Evolutionary conservation across 1,140 invertebrate genomes (phyloP).

Genomic region (Daktulosphaira vitifoliae): DNA sequence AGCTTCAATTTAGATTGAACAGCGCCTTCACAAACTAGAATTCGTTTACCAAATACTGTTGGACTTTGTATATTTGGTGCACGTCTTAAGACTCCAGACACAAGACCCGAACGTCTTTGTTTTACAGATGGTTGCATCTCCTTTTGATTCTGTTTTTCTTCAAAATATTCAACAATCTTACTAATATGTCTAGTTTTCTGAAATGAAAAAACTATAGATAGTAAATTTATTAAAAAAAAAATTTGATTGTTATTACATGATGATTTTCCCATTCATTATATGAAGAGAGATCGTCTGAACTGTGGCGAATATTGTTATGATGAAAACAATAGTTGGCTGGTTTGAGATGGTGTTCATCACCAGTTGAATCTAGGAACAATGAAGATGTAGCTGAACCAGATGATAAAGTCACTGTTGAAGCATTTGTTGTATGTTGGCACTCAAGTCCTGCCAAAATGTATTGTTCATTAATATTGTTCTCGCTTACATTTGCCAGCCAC

Average conservation of each 20-base stretch:
- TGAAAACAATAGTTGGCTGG: constrained; percentile 28
- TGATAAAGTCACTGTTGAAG: constrained; percentile 46
- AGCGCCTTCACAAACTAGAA: constrained; percentile 70
- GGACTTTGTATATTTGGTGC: constrained; percentile 17
- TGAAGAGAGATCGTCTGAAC: constrained; percentile 73
- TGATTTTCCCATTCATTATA: constrained; percentile 61
- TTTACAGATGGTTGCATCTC: not conserved
- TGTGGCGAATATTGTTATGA: constrained; percentile 44
- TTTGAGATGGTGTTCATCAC: constrained; percentile 37
- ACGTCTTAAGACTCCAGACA: constrained; percentile 37
- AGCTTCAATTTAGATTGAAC: constrained; percentile 72
- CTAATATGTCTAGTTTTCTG: constrained; percentile 56
- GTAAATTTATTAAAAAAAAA: not conserved
- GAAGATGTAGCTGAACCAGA: constrained; percentile 53
- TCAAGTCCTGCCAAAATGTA: constrained; percentile 29
- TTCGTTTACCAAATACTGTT: constrained; percentile 42
- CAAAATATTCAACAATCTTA: constrained; percentile 81
- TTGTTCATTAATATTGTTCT: constrained; percentile 13
- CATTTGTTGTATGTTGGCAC: constrained; percentile 35
- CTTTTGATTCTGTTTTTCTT: constrained; percentile 52
- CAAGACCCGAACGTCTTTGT: constrained; percentile 42
- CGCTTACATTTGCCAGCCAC: not conserved
- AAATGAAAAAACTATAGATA: constrained; percentile 16
- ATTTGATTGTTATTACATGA: constrained; percentile 48
- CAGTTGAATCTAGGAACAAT: constrained; percentile 45